phyloP scores from a whole-genome alignment of 2,888 invertebrate species.

The Pantelozetes paolii region DNA sequence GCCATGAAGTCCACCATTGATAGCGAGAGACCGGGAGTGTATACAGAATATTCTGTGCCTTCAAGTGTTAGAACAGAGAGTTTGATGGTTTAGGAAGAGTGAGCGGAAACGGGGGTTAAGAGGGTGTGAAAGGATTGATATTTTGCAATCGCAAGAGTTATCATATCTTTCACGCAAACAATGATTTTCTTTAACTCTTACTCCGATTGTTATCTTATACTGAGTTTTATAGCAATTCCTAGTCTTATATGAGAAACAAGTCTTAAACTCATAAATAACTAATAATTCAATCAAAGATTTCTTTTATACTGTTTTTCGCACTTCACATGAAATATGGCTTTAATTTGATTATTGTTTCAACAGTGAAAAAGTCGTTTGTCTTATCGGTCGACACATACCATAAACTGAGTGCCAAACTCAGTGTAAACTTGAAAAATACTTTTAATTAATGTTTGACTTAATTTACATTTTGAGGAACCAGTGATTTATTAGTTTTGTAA shows the following conservation, averaged over 20 bases:
- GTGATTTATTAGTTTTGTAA: constrained; percentile 9
- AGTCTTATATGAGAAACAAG: no score
- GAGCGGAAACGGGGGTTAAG: neutral
- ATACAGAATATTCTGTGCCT: neutral
- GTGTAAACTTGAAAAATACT: neutral
- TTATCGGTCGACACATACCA: constrained; percentile 16
- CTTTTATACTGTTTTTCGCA: constrained; percentile 11
- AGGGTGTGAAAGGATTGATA: constrained; percentile 26
- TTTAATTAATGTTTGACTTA: constrained; percentile 18
- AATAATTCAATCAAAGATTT: neutral
- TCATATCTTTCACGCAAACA: neutral
- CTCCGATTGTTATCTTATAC: neutral
- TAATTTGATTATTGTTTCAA: constrained; percentile 13
- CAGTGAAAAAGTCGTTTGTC: neutral
- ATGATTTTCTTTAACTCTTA: neutral
- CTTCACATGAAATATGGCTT: constrained; percentile 8
- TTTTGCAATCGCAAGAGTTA: neutral
- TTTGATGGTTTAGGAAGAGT: neutral
- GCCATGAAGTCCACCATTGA: neutral
- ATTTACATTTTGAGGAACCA: neutral
- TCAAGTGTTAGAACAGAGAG: constrained; percentile 7
- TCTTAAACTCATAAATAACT: no score
- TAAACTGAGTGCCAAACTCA: neutral
- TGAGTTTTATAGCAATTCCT: neutral
- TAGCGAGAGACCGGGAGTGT: neutral